phyloP scores from a whole-genome alignment of 2,797 vertebrate genomes.

The Xerus rutilus region DNA sequence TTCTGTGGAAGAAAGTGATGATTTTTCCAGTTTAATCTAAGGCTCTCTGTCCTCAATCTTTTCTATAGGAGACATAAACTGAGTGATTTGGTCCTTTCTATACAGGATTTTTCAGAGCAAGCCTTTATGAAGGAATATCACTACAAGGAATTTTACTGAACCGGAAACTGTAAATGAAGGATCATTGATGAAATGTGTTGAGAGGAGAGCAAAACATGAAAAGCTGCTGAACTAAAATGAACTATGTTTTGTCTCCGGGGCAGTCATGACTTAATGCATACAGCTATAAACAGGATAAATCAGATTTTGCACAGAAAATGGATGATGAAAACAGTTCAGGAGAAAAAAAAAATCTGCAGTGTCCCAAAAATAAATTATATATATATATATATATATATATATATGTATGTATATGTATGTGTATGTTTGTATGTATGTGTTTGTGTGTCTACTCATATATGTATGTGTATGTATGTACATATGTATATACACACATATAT shows the following conservation, averaged over 20 bases:
- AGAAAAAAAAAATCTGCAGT: neutral
- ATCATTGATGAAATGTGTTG: constrained; percentile 38
- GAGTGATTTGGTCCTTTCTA: constrained; percentile 20
- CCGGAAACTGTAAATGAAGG: constrained; percentile 60
- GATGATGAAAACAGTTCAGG: neutral
- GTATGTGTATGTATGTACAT: neutral
- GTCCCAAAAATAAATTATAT: neutral
- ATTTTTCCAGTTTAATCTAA: neutral
- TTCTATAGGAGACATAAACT: neutral
- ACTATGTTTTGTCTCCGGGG: constrained; percentile 62
- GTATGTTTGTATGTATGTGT: neutral
- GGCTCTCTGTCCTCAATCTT: neutral
- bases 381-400: neutral
- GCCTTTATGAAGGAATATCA: neutral
- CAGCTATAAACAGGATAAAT: constrained; percentile 19
- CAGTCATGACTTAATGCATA: constrained; percentile 44
- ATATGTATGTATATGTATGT: neutral
- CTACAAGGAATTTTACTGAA: constrained; percentile 22
- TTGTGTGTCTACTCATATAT: neutral
- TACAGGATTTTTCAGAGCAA: neutral
- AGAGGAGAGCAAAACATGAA: constrained; percentile 50
- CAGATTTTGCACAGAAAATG: constrained; percentile 15
- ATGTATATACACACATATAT: neutral
- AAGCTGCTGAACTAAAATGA: constrained; percentile 28
- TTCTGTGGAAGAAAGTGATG: constrained; percentile 36